Base-by-base conservation (phyloP, 1,140 invertebrate genomes). In the Zaprionus lachaisei region DNA sequence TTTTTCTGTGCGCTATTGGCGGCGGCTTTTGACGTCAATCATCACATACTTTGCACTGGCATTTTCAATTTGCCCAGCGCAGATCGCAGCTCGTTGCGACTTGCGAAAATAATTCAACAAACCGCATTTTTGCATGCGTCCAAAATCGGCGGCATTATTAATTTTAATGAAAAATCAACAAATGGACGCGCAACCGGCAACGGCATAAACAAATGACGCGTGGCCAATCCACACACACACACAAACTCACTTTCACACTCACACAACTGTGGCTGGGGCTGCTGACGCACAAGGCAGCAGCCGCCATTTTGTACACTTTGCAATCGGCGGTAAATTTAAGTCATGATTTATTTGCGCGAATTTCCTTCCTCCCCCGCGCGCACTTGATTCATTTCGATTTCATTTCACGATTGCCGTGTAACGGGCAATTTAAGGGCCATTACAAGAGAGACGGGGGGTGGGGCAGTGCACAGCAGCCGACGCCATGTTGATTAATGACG, bases 401-500 rank as follows among this genome's bases (percentile, higher is more conserved):
- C 84, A 81, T 89, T 83, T n/a, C n/a, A 78, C 84, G 78, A 87
- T 83, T 89, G 80, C 69, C 72, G 77, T 67, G 70, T 67, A 76
- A 86, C 83, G 70, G 60, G 77, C 77, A 77, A 80, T 80, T 80
- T 73, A 78, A 78, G 70, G 60, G 71, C 57, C 64, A 74, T 73
- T 73, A 78, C 62, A 62, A 28, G 15, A 24, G 26, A 11, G 28
- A 17, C 15, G 15, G 6, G 1, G 34, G 20, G n/a, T 2, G 20
- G 20, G 17, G 26, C 14, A 11, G 12, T 1, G 14, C 31, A 28
- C 31, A 69, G 72, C 47, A 64, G 41, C 54, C 51, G 56, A 60
- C 75, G 72, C 57, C 37, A 44, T 49, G 68, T 78, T 85, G 84
- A 87, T 87, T 84, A 85, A 89, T 89, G 85, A 58, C 47, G 44